Evolutionary conservation across 2,888 invertebrate species (phyloP).

Genomic region (Priapulus caudatus): DNA sequence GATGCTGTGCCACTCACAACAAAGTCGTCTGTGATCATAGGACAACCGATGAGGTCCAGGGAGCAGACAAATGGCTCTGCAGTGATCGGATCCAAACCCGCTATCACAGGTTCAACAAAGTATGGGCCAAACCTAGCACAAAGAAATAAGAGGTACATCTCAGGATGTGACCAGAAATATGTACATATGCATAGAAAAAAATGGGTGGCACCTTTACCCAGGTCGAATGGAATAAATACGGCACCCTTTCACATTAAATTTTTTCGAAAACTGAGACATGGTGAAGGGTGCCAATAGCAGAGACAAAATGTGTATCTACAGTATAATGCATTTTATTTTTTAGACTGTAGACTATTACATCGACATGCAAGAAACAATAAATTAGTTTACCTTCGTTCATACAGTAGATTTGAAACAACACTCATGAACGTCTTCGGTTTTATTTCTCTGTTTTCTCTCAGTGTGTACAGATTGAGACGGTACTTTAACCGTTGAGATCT

Average conservation of each 20-base stretch:
- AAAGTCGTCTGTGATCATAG: constrained; percentile 82
- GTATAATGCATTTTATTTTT: too few relatives aligned
- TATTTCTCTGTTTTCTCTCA: constrained; percentile 77
- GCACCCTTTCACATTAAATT: too few relatives aligned
- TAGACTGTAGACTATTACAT: too few relatives aligned
- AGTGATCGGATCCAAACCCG: constrained; percentile 69
- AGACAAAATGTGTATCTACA: too few relatives aligned
- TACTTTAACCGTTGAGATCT: constrained; percentile 67
- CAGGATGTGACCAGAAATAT: too few relatives aligned
- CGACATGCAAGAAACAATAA: too few relatives aligned
- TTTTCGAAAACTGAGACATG: too few relatives aligned
- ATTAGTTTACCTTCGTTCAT: constrained; percentile 61
- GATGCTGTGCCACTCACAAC: constrained; percentile 75
- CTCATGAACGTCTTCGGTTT: constrained; percentile 78
- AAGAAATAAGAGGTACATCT: neutral
- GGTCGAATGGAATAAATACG: too few relatives aligned
- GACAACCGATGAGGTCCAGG: constrained; percentile 90
- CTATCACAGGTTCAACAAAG: constrained; percentile 91
- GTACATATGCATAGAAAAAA: too few relatives aligned
- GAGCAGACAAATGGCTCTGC: constrained; percentile 78
- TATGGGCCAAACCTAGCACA: constrained; percentile 81
- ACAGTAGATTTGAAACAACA: constrained; percentile 86
- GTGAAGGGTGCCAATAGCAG: too few relatives aligned
- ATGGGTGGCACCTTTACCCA: too few relatives aligned
- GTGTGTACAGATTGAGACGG: constrained; percentile 81